Evolutionary conservation across 2,113 vertebrate genomes (phyloP).

Genomic region (Bubalus kerabau): DNA sequence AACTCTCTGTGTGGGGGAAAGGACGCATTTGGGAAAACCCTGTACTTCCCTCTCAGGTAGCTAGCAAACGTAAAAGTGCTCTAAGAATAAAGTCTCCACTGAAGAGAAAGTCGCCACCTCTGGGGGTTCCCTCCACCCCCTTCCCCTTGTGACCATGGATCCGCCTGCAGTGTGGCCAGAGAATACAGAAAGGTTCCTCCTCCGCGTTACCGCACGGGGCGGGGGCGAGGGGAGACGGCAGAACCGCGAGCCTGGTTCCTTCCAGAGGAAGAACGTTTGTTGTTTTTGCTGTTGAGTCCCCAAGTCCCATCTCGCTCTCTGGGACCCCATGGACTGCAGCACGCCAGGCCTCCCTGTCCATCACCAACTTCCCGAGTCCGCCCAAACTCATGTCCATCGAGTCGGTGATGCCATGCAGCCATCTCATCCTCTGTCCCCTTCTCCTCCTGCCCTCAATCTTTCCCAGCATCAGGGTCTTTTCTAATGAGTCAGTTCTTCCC

Average conservation of each 20-base stretch:
- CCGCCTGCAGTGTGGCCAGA: rapidly evolving
- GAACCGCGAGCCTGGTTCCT: rapidly evolving
- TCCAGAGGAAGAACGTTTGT: neutral
- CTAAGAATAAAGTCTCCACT: neutral
- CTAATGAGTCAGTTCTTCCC: neutral
- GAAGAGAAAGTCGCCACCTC: too few relatives aligned
- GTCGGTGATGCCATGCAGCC: neutral
- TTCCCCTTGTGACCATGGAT: neutral
- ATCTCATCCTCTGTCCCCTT: neutral
- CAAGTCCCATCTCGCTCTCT: rapidly evolving
- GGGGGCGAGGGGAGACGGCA: neutral
- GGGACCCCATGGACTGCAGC: rapidly evolving
- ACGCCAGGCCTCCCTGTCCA: neutral
- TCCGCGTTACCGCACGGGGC: rapidly evolving
- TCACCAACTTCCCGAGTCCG: neutral
- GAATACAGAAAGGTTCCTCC: rapidly evolving
- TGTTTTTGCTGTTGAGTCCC: neutral
- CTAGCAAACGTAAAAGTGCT: neutral
- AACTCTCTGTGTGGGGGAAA: neutral
- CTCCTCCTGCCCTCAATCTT: neutral
- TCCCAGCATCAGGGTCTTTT: neutral
- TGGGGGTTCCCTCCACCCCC: rapidly evolving
- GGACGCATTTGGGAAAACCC: rapidly evolving
- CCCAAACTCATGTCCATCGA: neutral
- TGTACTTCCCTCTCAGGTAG: neutral